These are phyloP conservation scores for Philhelius pedissequus DNA, from an alignment of 2,888 invertebrate species.

Conservation along the genomic window DNA sequence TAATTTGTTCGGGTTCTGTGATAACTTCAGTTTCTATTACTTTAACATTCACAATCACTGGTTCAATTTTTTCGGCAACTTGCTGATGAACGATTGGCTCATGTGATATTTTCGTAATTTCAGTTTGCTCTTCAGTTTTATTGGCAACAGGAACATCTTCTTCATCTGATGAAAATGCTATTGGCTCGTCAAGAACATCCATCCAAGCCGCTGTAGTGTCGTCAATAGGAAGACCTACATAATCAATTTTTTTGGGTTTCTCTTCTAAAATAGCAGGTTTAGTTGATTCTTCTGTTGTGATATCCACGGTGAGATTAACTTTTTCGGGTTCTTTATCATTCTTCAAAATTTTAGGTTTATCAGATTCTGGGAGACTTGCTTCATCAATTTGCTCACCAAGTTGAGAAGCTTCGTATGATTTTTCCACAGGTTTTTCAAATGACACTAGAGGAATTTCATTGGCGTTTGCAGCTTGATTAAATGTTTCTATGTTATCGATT, in stretches of 20 bases:
- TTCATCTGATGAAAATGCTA: conserved; percentile 73
- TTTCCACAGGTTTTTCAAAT: not conserved
- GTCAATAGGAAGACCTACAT: conserved; percentile 71
- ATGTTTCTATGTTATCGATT: not conserved
- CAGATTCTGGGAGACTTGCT: not conserved
- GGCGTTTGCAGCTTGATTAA: not conserved
- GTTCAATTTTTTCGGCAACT: not conserved
- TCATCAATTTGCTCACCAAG: not conserved
- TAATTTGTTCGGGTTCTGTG: not conserved
- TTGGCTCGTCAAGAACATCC: conserved; percentile 72
- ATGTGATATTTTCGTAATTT: conserved; percentile 63
- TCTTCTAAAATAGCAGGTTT: not conserved
- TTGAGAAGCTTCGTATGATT: not conserved
- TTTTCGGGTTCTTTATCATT: not conserved
- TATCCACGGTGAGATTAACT: not conserved
- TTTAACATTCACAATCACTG: not conserved
- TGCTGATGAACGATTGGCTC: not conserved
- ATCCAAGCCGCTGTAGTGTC: conserved; percentile 72
- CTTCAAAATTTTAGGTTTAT: not conserved
- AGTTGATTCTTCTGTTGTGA: not conserved
- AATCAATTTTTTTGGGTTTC: conserved; percentile 30
- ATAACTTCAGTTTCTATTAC: not conserved
- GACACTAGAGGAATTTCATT: not conserved
- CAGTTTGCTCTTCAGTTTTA: no score
- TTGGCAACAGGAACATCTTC: no score